A percentile compares a stretch with the other conserved stretches of the same genome.
phyloP scores from a whole-genome alignment of 2,888 invertebrate species.

The Conchocele bisecta region DNA sequence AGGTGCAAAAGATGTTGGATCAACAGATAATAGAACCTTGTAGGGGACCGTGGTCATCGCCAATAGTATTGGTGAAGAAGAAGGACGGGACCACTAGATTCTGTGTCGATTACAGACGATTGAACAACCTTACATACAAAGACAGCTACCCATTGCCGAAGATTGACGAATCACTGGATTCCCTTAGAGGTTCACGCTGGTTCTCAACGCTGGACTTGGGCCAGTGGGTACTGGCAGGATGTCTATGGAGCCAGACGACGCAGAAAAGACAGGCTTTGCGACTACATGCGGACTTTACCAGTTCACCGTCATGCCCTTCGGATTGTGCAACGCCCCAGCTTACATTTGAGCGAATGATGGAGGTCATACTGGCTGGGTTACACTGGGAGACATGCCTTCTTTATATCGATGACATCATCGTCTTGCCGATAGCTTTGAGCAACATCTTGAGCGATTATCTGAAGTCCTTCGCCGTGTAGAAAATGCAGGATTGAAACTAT shows the following conservation, averaged over 20 bases:
- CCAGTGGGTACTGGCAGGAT: neutral
- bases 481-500: conserved; percentile 37
- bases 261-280: conserved; percentile 1
- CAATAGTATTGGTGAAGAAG: conserved; percentile 34
- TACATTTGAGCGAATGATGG: conserved; percentile 60
- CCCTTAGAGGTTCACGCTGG: neutral
- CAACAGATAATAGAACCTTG: conserved; percentile 35
- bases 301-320: neutral
- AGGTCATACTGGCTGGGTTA: conserved; percentile 35
- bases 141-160: no score
- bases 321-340: no score
- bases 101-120: conserved; percentile 30
- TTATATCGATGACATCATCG: conserved; percentile 46
- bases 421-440: conserved; percentile 13
- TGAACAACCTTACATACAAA: neutral
- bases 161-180: neutral
- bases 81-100: conserved; percentile 45
- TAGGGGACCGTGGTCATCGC: conserved; percentile 40
- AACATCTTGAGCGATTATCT: conserved; percentile 15
- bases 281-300: neutral
- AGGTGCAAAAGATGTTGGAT: conserved; percentile 37
- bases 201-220: neutral
- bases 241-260: neutral
- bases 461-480: conserved; percentile 29
- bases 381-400: conserved; percentile 38